Base-by-base conservation (phyloP, 2,797 vertebrate genomes). In the Stomatorhinus walkeri region DNA sequence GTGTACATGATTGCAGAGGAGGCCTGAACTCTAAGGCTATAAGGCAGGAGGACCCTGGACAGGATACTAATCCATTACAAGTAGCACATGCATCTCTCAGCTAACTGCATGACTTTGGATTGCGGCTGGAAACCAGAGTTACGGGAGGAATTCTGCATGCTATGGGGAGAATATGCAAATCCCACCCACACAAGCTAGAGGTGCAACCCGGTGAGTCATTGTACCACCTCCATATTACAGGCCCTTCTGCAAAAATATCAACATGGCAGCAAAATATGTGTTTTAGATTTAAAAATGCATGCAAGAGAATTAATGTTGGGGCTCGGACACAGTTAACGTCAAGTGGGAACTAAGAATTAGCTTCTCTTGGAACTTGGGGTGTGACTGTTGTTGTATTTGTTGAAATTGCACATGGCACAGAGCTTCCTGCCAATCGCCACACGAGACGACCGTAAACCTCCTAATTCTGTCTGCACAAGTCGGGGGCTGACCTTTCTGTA, bases 381-480 rank as follows among this genome's bases (percentile, higher is more conserved):
- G 49, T 56, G 7, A 56, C 32, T 8, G 22, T 19, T 24, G 49
- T 43, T 51, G 51, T 28, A 48, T 48, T 86, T 36, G 32, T 87
- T 87, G 32, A 64, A 61, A 87, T 48, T 64, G 79, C 36, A 76
- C 10, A 9, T 1, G 40, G 28, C 51, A 56, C 72, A 81, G n/a
- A n/a, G 24, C 43, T 59, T 49, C 8, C 19, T 86, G 64, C 32
- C 89, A 49, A 88, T 64, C 56, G 91, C 89, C 83, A 84, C 40
- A 90, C 88, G 76, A 89, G 28, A 85, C 22, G 12, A n/a, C 64
- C 49, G 89, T 90, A 89, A 90, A 91, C 83, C 87, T 46, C 87
- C 89, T 91, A 90, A 92, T 92, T 91, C 87, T 88, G 88, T 32
- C 83, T 46, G 89, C 89, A 72, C 89, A 3, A 76, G 90, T 64